Evolutionary conservation across 2,797 vertebrate species (phyloP), one percentile per base, ranked within the genome.

Genomic region (Falco peregrinus): DNA sequence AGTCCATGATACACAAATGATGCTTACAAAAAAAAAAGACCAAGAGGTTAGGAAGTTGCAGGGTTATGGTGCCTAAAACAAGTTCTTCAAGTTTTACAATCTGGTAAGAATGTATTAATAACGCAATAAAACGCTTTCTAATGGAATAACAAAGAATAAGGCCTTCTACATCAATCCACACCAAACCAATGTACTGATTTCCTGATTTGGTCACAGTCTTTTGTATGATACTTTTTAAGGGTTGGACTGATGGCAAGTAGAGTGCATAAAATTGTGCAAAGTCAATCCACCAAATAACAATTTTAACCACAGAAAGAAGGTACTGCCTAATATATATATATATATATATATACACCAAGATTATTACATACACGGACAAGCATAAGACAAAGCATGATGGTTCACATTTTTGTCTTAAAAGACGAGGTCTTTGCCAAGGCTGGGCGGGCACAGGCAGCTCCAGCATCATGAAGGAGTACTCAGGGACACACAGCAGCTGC

Each of bases 351-450:
- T 57, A 71, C 68, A 35, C 39, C 43, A 24, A 67, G 50, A 64
- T 47, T 57, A 51, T 56, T 56, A 77, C 31, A 45, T 39, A 61
- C 6, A 51, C 7, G 78, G 47, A 47, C 24, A 81, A 68, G 28
- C 4, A 3, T 5, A 29, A 6, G 20, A 47, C 28, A 75, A 70
- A 71, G 35, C 47, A 61, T 0, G 0, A 17, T 2, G 7, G 24
- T 26, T 87, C 17, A 45, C 45, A 43, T 20, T 59, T 69, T 68
- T 57, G 12, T 37, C 33, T 50, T 33, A 43, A 75, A 75, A 47
- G 19, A 7, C 18, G 2, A 45, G 8, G 11, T 26, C 37, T 78
- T 65, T 59, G n/a, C 53, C 35, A 53, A 28, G 47, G 65, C 50
- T 57, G 51, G 74, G 56, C 51, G 70, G 45, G 51, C 50, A 50